Base-by-base conservation (phyloP, 2,797 vertebrate genomes). In the Gila robusta region DNA sequence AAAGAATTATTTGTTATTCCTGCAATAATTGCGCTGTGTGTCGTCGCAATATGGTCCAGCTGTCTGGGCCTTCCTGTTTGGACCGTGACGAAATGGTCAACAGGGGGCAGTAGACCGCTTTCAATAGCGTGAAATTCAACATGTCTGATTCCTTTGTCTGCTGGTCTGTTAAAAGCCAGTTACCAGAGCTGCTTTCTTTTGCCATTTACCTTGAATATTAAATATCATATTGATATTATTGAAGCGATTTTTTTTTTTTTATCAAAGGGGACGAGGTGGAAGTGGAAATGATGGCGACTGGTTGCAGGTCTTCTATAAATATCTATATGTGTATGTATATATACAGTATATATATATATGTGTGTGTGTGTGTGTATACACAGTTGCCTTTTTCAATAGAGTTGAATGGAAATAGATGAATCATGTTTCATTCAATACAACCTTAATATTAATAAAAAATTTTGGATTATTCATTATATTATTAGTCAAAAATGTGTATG, bases 61-160 rank as follows among this genome's bases (percentile, higher is more conserved):
- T 88, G 86, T 86, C 84, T 88, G 85, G 86, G 87, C 84, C 90
- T 83, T 80, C 79, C 69, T 85, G 80, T 71, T 88, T 67, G 79
- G 79, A 70, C 37, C 66, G 2, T 85, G 84, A 84, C 44, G 73
- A 44, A 88, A 71, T 8, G 76, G 90, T 91, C 92, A 92, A 91
- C 90, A 93, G 92, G 91, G 91, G 92, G 92, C 92, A 93, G 91
- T 92, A 92, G 86, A 93, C 89, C 72, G 88, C 92, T 91, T 88
- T 90, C 85, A 88, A 88, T 91, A 73, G 78, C 77, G 56, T 87
- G 84, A 88, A 87, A 88, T 81, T 81, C 89, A 64, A 85, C 87
- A 81, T 83, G 83, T 91, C 90, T 85, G 59, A 84, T 91, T 91
- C 89, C 90, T 93, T 93, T 93, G 92, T 93, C 92, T 93, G 88